phyloP scores from a whole-genome alignment of 2,888 invertebrate species.

The Pammene aurita region DNA sequence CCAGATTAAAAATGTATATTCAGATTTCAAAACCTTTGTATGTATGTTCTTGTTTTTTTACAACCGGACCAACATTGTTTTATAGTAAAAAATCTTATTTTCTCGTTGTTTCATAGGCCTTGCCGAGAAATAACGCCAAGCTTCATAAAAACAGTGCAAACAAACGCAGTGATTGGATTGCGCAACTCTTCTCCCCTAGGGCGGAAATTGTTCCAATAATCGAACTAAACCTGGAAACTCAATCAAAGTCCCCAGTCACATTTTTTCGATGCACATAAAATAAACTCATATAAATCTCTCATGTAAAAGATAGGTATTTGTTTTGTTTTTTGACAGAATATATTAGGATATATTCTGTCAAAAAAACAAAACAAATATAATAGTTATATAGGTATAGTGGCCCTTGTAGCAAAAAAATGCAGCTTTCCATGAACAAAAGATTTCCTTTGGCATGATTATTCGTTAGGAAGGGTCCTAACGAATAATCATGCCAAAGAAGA shows the following conservation, averaged over 20 bases:
- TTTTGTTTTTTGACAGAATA: background rate
- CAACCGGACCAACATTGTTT: background rate
- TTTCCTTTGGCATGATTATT: too few relatives aligned
- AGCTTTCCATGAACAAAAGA: too few relatives aligned
- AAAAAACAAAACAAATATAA: too few relatives aligned
- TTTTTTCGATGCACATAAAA: background rate
- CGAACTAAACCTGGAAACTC: slow-evolving; percentile 12
- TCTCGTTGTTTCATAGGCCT: background rate
- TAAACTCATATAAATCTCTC: background rate
- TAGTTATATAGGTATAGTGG: too few relatives aligned
- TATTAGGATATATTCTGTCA: too few relatives aligned
- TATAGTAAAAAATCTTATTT: background rate
- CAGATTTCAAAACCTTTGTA: too few relatives aligned
- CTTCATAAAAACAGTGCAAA: slow-evolving; percentile 13
- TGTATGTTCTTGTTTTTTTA: background rate
- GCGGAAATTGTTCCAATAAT: slow-evolving; percentile 15
- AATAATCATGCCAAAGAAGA: too few relatives aligned
- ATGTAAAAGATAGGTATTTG: background rate
- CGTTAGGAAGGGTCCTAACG: too few relatives aligned
- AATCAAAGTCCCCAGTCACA: slow-evolving; percentile 4
- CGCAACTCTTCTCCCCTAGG: slow-evolving; percentile 11
- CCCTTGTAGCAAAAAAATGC: too few relatives aligned
- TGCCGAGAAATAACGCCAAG: background rate
- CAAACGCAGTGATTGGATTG: slow-evolving; percentile 13
- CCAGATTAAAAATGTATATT: too few relatives aligned